phyloP scores from a whole-genome alignment of 2,113 vertebrate species.

The Labeo catla region DNA sequence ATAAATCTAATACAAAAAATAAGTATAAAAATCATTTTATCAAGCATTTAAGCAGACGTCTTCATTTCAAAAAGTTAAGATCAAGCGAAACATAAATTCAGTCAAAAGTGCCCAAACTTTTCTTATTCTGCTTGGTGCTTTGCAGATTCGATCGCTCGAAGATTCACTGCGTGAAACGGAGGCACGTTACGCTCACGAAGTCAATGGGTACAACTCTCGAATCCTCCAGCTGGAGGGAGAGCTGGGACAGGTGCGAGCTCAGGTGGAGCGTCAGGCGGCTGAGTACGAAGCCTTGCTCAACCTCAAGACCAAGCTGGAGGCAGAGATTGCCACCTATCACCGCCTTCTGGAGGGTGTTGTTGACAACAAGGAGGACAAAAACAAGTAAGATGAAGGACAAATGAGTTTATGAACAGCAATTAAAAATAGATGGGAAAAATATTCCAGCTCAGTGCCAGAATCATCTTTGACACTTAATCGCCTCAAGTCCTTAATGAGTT shows the following conservation, averaged over 20 bases:
- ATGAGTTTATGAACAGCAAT: neutral
- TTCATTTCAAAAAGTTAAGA: neutral
- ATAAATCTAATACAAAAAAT: too few relatives aligned
- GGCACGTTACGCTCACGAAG: slow-evolving; percentile 70
- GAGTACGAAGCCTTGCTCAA: slow-evolving; percentile 86
- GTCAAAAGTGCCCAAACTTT: neutral
- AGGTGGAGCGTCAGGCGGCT: slow-evolving; percentile 75
- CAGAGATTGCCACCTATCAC: slow-evolving; percentile 92
- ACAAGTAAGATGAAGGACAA: slow-evolving; percentile 48
- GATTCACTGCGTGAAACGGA: slow-evolving; percentile 78
- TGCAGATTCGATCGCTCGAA: slow-evolving; percentile 82
- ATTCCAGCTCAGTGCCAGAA: neutral
- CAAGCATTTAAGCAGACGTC: too few relatives aligned
- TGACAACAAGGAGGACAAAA: slow-evolving; percentile 36
- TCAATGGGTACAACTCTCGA: slow-evolving; percentile 80
- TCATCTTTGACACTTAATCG: neutral
- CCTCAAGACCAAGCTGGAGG: slow-evolving; percentile 91
- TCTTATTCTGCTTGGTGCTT: slow-evolving; percentile 25
- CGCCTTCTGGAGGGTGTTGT: slow-evolving; percentile 82
- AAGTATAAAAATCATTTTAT: too few relatives aligned
- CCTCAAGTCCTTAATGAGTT: neutral
- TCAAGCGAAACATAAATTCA: neutral
- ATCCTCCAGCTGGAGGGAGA: slow-evolving; percentile 82
- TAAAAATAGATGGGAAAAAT: neutral
- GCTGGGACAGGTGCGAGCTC: slow-evolving; percentile 71